Evolutionary conservation across 2,888 invertebrate genomes (phyloP).

Genomic region (Ophioninae sp.): DNA sequence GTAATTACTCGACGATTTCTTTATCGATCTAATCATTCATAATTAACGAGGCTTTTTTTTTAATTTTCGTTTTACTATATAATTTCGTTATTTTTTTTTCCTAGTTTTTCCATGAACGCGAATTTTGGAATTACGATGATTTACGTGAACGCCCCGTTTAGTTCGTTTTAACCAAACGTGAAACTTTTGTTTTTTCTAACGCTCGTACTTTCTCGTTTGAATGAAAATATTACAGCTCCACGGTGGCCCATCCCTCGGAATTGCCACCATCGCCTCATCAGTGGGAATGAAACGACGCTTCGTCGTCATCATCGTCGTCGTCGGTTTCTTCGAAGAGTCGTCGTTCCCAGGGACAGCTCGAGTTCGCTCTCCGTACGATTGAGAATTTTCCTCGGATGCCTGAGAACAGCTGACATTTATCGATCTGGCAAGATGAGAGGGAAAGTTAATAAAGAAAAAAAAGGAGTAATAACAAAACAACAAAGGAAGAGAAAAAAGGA

Average conservation of each 20-base stretch:
- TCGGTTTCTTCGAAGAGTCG: constrained; percentile 48
- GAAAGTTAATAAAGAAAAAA: constrained; percentile 33
- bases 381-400: constrained; percentile 31
- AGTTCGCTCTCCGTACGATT: constrained; percentile 9
- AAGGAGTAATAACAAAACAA: constrained; percentile 6
- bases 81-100: too few species aligned
- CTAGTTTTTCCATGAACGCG: too few species aligned
- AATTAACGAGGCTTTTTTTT: too few species aligned
- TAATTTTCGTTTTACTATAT: too few species aligned
- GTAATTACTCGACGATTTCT: constrained; percentile 30
- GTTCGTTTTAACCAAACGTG: constrained; percentile 10
- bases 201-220: constrained; percentile 18
- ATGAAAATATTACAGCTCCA: constrained; percentile 88
- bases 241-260: constrained; percentile 98
- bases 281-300: constrained; percentile 90
- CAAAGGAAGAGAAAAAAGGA: constrained; percentile 40
- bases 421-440: constrained; percentile 25
- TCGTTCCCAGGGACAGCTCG: constrained; percentile 47
- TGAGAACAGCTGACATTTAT: constrained; percentile 45
- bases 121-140: background rate
- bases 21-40: too few species aligned
- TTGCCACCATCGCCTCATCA: constrained; percentile 99
- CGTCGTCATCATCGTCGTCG: constrained; percentile 48
- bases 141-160: constrained; percentile 23
- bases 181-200: constrained; percentile 22